Base-by-base conservation (phyloP, 2,113 vertebrate species). In the Pyrgilauda ruficollis region DNA sequence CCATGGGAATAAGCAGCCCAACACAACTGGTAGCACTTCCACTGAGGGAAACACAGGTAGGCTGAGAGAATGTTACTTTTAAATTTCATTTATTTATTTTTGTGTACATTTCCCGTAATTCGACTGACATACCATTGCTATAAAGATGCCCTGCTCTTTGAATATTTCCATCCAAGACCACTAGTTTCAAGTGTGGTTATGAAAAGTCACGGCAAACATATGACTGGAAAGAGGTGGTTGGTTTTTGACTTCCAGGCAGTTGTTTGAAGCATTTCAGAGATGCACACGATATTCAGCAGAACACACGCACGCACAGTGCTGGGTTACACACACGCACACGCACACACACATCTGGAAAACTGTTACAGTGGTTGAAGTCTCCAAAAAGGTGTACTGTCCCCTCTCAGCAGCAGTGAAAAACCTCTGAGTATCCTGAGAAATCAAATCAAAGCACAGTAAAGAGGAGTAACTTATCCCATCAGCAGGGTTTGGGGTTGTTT, bases 51-150 rank as follows among this genome's bases (percentile, higher is more conserved):
- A 94, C 14, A 88, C 76, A 96, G 44, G 63, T 55, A 94, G 92
- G 66, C 75, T 3, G 89, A 97, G 68, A 43, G 24, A 24, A 33
- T 0, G 0, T 23, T 23, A 10, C 90, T 97, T 97, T 96, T 80
- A 6, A 93, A 97, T 86, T 84, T 95, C 91, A 92, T 94, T 97
- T 96, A 97, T 98, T 98, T 97, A 96, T 97, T 97, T 91, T 72
- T 90, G 97, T 97, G 96, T 97, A 98, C 97, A 97, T 94, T 95
- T 96, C 85, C 90, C 53, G 82, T 77, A 87, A 96, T 89, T 91
- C 37, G 68, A 96, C 94, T 66, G 94, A 96, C 94, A 97, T 92
- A 97, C 90, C 97, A 89, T 92, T 62, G 92, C 94, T 80, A 81
- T 95, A 76, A 96, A 95, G 95, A 96, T 88, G 97, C 95, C 84